Evolutionary conservation across 1,140 invertebrate genomes (phyloP), one percentile per base, ranked within the genome.

Genomic region (Drosophila gunungcola): DNA sequence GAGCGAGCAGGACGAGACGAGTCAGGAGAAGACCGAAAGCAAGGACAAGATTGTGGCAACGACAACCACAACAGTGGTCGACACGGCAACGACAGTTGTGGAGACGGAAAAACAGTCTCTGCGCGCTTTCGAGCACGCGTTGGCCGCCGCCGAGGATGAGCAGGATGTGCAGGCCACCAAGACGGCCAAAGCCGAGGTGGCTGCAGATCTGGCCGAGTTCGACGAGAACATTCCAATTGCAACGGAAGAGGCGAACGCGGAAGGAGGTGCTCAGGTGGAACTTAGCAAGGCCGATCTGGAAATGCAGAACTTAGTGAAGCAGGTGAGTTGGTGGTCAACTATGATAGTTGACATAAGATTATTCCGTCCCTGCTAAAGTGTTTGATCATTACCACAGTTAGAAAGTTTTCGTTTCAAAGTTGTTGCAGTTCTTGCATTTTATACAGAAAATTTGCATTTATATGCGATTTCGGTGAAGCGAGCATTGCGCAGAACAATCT

Each of bases 141-240:
- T 99, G 34, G 97, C 97, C 25, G 96, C 97, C 52, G 98, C 96
- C 34, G 98, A 99, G 93, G 98, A 99, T 93, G 98, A 98, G 90
- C 96, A 96, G 42, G 98, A 99, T 94, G 97, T 98, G 2, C 95
- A 96, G 67, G 98, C 98, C 6, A 97, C 98, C 2, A 95, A 95
- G 91, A 97, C 95, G 5, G 98, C 97, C 0, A 97, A 97, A 82
- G 97, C 97, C 3, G 98, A 99, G 93, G 97, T 96, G 63, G 97
- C 96, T 45, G 98, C 97, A 11, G 98, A 99, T 92, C 93, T 99
- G 63, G 98, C 97, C 0, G 98, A 99, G 93, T 99, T 99, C 93
- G 98, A 99, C 94, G 98, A 99, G 93, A 97, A 96, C 86, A 97
- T 98, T 93, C 97, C 98, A n/a, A 94, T 98, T 48, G 79, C 68